These are phyloP conservation scores for Cordilura impudica DNA, from an alignment of 2,888 invertebrate species.

Conservation along the genomic window DNA sequence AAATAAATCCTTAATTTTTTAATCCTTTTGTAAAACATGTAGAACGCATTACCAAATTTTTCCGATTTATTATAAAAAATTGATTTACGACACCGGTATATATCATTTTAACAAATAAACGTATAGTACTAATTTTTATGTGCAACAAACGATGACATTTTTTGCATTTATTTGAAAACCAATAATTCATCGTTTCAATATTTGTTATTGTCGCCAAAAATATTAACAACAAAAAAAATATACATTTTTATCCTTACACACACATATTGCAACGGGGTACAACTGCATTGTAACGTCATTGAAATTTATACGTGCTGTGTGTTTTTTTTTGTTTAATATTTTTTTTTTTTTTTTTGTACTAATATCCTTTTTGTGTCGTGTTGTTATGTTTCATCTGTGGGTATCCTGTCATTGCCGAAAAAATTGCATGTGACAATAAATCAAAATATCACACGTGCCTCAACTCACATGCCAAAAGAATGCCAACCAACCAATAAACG, in stretches of 20 bases:
- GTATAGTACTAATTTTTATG: conserved; percentile 54
- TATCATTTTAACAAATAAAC: conserved; percentile 46
- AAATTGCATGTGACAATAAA: conserved; percentile 61
- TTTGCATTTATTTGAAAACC: conserved; percentile 57
- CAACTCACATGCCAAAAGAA: conserved; percentile 53
- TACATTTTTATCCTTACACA: conserved; percentile 42
- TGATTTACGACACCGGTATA: conserved; percentile 31
- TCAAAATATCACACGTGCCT: conserved; percentile 63
- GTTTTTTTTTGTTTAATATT: conserved; percentile 26
- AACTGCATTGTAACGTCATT: conserved; percentile 56
- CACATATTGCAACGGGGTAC: background rate
- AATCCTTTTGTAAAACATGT: conserved; percentile 19
- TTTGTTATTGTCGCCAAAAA: conserved; percentile 62
- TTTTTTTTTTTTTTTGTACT: conserved; percentile 23
- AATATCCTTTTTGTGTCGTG: conserved; percentile 45
- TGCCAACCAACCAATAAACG: conserved; percentile 7
- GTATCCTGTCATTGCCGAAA: conserved; percentile 60
- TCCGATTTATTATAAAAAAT: conserved; percentile 3
- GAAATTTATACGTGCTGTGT: conserved; percentile 52
- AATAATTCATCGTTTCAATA: conserved; percentile 61
- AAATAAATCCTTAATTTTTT: background rate
- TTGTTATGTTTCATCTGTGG: conserved; percentile 31
- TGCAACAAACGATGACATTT: conserved; percentile 50
- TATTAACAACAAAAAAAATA: conserved; percentile 19
- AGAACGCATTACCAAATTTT: background rate